phyloP scores from a whole-genome alignment of 2,113 vertebrate genomes.

The Tachuris rubrigastra region DNA sequence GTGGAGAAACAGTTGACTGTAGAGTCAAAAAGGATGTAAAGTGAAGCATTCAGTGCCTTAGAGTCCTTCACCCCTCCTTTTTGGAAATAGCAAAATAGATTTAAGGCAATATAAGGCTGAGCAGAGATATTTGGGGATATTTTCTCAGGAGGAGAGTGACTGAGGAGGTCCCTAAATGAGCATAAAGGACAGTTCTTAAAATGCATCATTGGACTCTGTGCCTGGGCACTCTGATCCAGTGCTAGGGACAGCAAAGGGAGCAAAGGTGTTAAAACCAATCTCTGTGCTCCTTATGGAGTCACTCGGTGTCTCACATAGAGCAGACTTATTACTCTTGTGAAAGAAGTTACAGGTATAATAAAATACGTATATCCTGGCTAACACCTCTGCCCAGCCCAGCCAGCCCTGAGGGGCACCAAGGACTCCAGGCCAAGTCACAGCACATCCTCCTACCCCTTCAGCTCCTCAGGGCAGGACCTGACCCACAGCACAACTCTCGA shows the following conservation, averaged over 20 bases:
- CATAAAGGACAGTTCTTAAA: neutral
- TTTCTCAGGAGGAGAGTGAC: neutral
- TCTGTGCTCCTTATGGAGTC: neutral
- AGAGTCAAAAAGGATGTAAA: neutral
- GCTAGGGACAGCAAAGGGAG: neutral
- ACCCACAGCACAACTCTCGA: neutral
- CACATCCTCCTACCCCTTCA: rapidly evolving
- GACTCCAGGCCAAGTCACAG: neutral
- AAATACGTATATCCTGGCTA: neutral
- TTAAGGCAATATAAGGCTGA: neutral
- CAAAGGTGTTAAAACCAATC: slow-evolving; percentile 62
- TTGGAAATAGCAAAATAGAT: neutral
- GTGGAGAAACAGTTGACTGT: neutral
- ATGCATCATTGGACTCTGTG: neutral
- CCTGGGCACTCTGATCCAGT: neutral
- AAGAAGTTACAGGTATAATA: slow-evolving; percentile 27
- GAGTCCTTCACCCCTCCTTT: neutral
- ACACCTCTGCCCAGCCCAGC: neutral
- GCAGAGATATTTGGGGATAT: neutral
- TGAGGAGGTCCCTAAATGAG: neutral
- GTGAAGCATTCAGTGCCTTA: neutral
- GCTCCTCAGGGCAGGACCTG: neutral
- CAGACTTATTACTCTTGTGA: slow-evolving; percentile 18
- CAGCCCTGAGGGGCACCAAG: neutral
- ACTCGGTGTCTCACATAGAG: neutral